A percentile compares a stretch with the other conserved stretches of the same genome.
These are phyloP conservation scores for Buphagus erythrorhynchus DNA, from an alignment of 2,797 vertebrate species.

Conservation along the genomic window DNA sequence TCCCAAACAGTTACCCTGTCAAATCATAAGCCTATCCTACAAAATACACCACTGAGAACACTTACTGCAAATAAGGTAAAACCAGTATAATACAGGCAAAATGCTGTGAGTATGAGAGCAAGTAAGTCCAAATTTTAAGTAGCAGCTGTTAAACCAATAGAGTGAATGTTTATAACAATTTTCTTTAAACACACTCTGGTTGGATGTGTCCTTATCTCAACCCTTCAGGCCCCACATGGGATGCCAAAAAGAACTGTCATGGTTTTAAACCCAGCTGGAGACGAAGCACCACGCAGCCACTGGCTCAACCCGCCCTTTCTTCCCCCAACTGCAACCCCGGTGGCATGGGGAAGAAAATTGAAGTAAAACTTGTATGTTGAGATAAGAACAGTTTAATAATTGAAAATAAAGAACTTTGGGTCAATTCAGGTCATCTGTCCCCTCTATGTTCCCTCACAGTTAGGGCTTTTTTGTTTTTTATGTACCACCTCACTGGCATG, in stretches of 20 bases:
- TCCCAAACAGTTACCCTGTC: not conserved
- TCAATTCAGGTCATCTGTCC: not conserved
- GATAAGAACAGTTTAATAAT: not conserved
- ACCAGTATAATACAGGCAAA: not conserved
- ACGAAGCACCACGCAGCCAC: accelerated
- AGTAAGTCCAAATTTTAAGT: not conserved
- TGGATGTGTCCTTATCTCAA: not conserved
- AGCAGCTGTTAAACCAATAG: not conserved
- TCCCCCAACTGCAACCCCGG: accelerated
- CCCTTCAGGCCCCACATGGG: not conserved
- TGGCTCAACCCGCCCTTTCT: accelerated
- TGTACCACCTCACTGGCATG: not conserved
- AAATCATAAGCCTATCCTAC: not conserved
- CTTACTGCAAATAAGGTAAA: not conserved
- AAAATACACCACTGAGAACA: not conserved
- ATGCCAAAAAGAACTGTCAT: not conserved
- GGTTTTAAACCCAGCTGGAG: not conserved
- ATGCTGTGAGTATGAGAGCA: not conserved
- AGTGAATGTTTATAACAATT: not conserved
- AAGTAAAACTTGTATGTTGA: not conserved
- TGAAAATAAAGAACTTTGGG: not conserved
- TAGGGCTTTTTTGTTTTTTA: accelerated
- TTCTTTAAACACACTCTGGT: not conserved
- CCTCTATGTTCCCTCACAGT: not conserved
- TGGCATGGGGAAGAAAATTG: not conserved